phyloP scores from a whole-genome alignment of 37 sponge, comb jelly and placozoan species.

The Cliona cf. orientalis region DNA sequence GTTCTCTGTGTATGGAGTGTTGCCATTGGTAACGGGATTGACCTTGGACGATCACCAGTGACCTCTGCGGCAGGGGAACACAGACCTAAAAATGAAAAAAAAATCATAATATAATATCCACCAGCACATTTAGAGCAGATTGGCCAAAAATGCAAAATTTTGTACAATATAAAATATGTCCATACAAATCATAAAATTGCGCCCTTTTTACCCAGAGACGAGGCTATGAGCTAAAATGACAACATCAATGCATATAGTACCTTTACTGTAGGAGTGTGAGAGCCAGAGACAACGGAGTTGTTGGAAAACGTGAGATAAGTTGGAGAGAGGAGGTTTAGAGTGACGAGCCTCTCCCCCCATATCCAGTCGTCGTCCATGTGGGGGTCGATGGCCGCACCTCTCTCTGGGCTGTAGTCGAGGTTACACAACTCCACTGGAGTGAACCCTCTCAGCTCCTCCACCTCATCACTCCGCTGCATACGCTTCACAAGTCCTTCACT shows the following conservation, averaged over 20 bases:
- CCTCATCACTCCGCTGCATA: slow-evolving; percentile 2
- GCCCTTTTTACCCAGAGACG: too few relatives aligned
- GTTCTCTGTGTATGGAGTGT: slow-evolving; percentile 83
- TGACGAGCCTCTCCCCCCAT: slow-evolving; percentile 95
- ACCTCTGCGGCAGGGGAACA: slow-evolving; percentile 78
- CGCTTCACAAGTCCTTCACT: slow-evolving; percentile 55
- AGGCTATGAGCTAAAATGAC: not conserved
- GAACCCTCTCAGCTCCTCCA: slow-evolving; percentile 55
- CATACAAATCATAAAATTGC: too few relatives aligned
- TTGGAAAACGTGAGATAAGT: slow-evolving; percentile 79
- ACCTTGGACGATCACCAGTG: slow-evolving; percentile 83
- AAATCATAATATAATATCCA: too few relatives aligned
- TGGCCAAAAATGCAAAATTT: too few relatives aligned
- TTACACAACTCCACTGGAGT: slow-evolving; percentile 94
- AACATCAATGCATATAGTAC: not conserved
- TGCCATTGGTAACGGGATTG: slow-evolving; percentile 82
- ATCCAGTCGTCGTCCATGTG: slow-evolving; percentile 96
- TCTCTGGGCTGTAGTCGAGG: slow-evolving; percentile 82
- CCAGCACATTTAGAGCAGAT: too few relatives aligned
- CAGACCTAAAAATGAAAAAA: slow-evolving; percentile 21
- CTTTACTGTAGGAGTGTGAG: not conserved
- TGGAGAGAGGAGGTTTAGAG: slow-evolving; percentile 86
- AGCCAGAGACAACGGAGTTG: not conserved
- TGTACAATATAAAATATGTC: too few relatives aligned
- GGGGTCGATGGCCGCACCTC: slow-evolving; percentile 92